Percentiles rank a stretch among this genome's conserved stretches.
phyloP scores from a whole-genome alignment of 2,113 vertebrate species.

The Heliornis fulica region DNA sequence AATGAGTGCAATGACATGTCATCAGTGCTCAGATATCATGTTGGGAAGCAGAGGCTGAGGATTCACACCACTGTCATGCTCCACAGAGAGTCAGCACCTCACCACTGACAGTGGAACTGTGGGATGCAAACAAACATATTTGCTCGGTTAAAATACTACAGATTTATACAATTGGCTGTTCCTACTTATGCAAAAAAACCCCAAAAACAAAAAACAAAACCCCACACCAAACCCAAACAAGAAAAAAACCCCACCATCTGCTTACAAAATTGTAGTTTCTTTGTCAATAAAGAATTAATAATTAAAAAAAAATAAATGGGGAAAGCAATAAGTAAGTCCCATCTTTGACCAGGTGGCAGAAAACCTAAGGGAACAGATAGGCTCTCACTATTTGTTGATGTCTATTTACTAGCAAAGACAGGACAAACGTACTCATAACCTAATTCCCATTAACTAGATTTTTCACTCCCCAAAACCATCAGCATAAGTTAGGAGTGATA shows the following conservation, averaged over 20 bases:
- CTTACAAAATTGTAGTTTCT: background rate
- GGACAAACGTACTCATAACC: background rate
- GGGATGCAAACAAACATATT: background rate
- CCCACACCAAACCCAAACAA: too few relatives aligned
- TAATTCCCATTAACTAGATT: background rate
- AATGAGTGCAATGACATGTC: background rate
- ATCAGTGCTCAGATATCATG: accelerated
- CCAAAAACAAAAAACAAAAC: background rate
- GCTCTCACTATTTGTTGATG: accelerated
- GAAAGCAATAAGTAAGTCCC: background rate
- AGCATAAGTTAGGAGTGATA: background rate
- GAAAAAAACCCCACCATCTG: background rate
- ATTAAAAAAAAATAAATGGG: background rate
- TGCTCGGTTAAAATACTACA: background rate
- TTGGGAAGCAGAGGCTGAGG: background rate
- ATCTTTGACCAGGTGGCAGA: background rate
- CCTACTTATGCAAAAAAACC: background rate
- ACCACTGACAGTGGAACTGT: background rate
- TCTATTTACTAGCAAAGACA: background rate
- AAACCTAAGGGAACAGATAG: background rate
- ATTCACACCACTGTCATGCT: background rate
- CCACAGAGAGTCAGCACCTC: background rate
- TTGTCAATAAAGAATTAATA: background rate
- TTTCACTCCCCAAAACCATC: background rate
- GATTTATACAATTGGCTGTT: background rate